A percentile compares a stretch with the other conserved stretches of the same genome.
Evolutionary conservation across 2,888 invertebrate species (phyloP).

Genomic region (Agelastica alni): DNA sequence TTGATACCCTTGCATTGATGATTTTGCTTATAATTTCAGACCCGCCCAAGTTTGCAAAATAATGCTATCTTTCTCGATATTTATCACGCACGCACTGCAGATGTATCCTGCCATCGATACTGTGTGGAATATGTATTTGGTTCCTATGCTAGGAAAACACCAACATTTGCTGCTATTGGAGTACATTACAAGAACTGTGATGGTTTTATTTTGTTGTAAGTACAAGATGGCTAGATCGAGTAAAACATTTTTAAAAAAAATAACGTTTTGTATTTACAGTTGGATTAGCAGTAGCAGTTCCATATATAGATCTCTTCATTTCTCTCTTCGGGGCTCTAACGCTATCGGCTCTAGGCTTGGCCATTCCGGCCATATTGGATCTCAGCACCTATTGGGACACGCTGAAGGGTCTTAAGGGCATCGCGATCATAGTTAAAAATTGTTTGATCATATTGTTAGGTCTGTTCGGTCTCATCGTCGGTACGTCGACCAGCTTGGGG

Average conservation of each 20-base stretch:
- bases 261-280: conserved; percentile 62
- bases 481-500: conserved; percentile 67
- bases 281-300: conserved; percentile 81
- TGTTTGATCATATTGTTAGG: conserved; percentile 64
- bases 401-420: conserved; percentile 53
- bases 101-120: conserved; percentile 96
- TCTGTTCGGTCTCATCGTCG: conserved; percentile 66
- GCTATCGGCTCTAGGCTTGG: conserved; percentile 83
- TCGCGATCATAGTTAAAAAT: conserved; percentile 60
- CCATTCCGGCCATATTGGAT: conserved; percentile 89
- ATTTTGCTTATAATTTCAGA: conserved; percentile 54
- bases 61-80: conserved; percentile 79
- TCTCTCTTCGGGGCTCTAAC: conserved; percentile 88
- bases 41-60: conserved; percentile 74
- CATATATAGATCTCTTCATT: conserved; percentile 80
- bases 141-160: conserved; percentile 64
- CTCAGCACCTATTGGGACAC: conserved; percentile 80
- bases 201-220: conserved; percentile 88
- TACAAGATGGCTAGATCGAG: no score
- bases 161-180: conserved; percentile 70
- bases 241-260: background rate
- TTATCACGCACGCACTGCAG: conserved; percentile 89
- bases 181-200: conserved; percentile 73
- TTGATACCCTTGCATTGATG: background rate
- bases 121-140: conserved; percentile 81